These are phyloP conservation scores for Margarornis squamiger DNA, from an alignment of 2,797 vertebrate genomes.

Conservation along the genomic window DNA sequence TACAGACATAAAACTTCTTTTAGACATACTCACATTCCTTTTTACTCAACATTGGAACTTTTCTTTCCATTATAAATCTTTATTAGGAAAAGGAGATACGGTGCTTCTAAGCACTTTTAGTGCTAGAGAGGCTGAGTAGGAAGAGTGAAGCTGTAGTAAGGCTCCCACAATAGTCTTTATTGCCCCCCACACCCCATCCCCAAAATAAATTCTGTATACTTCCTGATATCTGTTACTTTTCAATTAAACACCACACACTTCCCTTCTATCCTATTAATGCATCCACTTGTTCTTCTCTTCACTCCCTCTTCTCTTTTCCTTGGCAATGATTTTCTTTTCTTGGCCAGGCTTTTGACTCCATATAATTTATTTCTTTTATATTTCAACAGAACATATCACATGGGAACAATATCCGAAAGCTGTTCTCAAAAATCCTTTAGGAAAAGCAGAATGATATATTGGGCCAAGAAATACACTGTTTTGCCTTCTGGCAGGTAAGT, in stretches of 20 bases:
- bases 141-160: neutral
- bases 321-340: neutral
- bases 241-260: neutral
- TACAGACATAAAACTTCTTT: neutral
- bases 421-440: neutral
- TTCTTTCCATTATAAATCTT: neutral
- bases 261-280: neutral
- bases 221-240: neutral
- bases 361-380: fast-evolving
- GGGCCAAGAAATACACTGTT: neutral
- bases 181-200: fast-evolving
- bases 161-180: neutral
- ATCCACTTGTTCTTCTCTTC: neutral
- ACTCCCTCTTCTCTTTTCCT: neutral
- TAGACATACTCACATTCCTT: neutral
- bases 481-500: neutral
- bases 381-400: neutral
- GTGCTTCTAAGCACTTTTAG: neutral
- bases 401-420: neutral
- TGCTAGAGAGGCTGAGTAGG: neutral
- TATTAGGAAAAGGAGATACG: neutral
- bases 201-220: neutral
- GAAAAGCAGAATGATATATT: neutral
- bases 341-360: neutral
- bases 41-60: neutral